A percentile compares a stretch with the other conserved stretches of the same genome.
Evolutionary conservation across 2,797 vertebrate genomes (phyloP).

Genomic region (Knipowitschia caucasica): DNA sequence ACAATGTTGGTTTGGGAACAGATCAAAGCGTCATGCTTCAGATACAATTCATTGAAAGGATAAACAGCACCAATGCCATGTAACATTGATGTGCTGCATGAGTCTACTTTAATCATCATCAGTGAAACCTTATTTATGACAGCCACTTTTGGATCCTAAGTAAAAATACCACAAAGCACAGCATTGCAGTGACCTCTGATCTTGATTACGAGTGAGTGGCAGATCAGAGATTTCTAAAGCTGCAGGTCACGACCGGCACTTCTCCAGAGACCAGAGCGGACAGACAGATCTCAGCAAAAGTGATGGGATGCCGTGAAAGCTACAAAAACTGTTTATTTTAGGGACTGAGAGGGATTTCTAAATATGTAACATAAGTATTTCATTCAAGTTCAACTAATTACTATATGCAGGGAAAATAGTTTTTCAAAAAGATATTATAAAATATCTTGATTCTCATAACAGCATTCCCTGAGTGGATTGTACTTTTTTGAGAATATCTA

Average conservation of each 20-base stretch:
- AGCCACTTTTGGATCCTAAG: neutral
- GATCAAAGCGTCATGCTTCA: too few species aligned
- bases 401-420: too few species aligned
- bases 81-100: neutral
- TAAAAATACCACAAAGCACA: conserved; percentile 4
- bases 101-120: conserved; percentile 1
- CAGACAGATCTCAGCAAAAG: conserved; percentile 12
- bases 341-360: too few species aligned
- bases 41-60: too few species aligned
- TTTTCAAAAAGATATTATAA: too few species aligned
- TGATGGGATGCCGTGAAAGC: neutral
- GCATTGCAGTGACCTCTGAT: conserved; percentile 23
- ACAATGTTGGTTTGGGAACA: neutral
- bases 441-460: too few species aligned
- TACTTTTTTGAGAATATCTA: too few species aligned
- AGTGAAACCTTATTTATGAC: neutral
- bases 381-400: too few species aligned
- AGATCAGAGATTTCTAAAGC: conserved; percentile 21
- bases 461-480: too few species aligned
- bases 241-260: conserved; percentile 18
- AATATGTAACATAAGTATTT: too few species aligned
- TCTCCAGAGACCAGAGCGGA: conserved; percentile 23
- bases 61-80: neutral
- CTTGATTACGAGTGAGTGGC: conserved; percentile 27
- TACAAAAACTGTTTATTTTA: too few species aligned